phyloP scores from a whole-genome alignment of 1,140 invertebrate species.

The Archegozetes longisetosus region DNA sequence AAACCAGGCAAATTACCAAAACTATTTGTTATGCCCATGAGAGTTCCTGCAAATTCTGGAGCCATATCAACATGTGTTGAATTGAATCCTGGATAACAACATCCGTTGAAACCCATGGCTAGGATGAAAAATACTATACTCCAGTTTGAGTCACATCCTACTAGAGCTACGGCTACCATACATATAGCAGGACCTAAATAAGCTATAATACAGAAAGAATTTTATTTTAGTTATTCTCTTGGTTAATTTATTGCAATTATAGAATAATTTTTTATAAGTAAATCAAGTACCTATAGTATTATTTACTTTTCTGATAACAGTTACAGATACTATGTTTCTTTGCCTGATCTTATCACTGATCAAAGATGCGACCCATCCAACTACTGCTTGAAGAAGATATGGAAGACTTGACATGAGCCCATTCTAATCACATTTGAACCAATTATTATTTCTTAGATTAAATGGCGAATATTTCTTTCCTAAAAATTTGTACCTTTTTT shows the following conservation, averaged over 20 bases:
- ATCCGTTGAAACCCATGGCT: conserved; percentile 21
- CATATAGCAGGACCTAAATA: conserved; percentile 48
- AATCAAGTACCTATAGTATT: conserved; percentile 19
- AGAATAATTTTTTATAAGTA: neutral
- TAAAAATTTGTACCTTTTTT: conserved; percentile 33
- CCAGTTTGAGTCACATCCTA: conserved; percentile 39
- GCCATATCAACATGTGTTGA: conserved; percentile 20
- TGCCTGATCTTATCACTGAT: conserved; percentile 32
- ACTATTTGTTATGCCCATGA: conserved; percentile 27
- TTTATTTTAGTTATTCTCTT: neutral
- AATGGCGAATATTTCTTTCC: too few species aligned
- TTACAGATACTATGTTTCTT: conserved; percentile 12
- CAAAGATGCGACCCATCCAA: conserved; percentile 32
- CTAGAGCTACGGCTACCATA: conserved; percentile 47
- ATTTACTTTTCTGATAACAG: conserved; percentile 18
- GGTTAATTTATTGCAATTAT: too few species aligned
- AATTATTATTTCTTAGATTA: too few species aligned
- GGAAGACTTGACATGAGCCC: conserved; percentile 40
- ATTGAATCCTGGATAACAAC: conserved; percentile 11
- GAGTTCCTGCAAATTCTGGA: conserved; percentile 20
- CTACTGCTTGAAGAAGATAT: conserved; percentile 36
- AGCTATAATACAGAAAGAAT: conserved; percentile 13
- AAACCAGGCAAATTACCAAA: conserved; percentile 26
- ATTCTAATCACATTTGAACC: conserved; percentile 33
- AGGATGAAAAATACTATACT: conserved; percentile 15